A percentile compares a stretch with the other conserved stretches of the same genome.
These are phyloP conservation scores for Apodemia hepburni DNA, from an alignment of 2,888 invertebrate species.

Conservation along the genomic window DNA sequence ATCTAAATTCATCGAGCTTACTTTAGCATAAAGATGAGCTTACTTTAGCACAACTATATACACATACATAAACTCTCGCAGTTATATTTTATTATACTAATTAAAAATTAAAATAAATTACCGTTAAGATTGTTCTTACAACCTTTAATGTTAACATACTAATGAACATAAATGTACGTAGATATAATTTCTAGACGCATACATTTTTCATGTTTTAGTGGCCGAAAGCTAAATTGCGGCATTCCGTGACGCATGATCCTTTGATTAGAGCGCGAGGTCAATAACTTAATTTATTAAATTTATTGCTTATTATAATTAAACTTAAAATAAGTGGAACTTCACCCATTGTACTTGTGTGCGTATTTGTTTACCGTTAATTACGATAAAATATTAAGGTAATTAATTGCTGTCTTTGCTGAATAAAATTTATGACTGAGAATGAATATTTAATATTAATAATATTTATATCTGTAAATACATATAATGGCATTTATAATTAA, in stretches of 20 bases:
- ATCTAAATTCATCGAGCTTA: too few species aligned
- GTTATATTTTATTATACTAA: too few species aligned
- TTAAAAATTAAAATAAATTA: too few species aligned
- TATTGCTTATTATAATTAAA: constrained; percentile 3
- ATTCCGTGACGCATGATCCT: constrained; percentile 9
- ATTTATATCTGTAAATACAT: too few species aligned
- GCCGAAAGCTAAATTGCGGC: constrained; percentile 4
- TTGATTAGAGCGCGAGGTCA: constrained; percentile 1
- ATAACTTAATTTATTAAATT: neutral
- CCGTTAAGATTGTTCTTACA: too few species aligned
- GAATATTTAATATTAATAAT: too few species aligned
- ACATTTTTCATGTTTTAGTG: neutral
- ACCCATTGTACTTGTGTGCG: neutral
- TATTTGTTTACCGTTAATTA: neutral
- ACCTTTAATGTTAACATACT: neutral
- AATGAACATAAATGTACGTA: neutral
- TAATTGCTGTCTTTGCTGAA: neutral
- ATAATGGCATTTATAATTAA: too few species aligned
- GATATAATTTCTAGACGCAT: neutral
- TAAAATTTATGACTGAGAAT: too few species aligned
- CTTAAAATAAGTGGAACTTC: neutral
- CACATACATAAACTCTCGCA: too few species aligned
- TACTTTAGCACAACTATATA: neutral
- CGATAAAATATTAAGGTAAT: neutral
- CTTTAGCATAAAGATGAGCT: too few species aligned